Evolutionary conservation across 2,888 invertebrate species (phyloP).

Genomic region (Rapana venosa): DNA sequence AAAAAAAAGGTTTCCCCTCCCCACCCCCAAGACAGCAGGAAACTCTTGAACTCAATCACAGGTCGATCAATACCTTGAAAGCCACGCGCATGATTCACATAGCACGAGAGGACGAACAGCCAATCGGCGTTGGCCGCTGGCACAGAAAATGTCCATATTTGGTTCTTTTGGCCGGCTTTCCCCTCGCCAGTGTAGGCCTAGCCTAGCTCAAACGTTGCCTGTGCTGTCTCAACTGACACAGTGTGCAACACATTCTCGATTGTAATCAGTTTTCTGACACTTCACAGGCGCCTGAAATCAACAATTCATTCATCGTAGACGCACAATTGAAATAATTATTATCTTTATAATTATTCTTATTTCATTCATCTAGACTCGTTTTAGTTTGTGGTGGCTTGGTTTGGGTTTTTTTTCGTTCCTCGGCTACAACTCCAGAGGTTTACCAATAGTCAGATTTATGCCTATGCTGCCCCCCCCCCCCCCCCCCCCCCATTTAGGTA

Average conservation of each 20-base stretch:
- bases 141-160: constrained; percentile 27
- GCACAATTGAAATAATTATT: too few relatives aligned
- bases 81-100: constrained; percentile 24
- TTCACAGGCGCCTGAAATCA: not conserved
- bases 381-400: too few relatives aligned
- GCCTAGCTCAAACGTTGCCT: not conserved
- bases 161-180: not conserved
- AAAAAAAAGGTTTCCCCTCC: too few relatives aligned
- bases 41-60: not conserved
- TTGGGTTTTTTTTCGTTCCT: too few relatives aligned
- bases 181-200: not conserved
- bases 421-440: too few relatives aligned
- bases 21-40: not conserved
- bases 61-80: constrained; percentile 7
- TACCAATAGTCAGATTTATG: too few relatives aligned
- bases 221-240: not conserved
- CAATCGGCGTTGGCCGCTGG: constrained; percentile 4
- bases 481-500: too few relatives aligned
- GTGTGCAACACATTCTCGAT: not conserved
- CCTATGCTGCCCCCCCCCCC: too few relatives aligned
- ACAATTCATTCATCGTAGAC: too few relatives aligned
- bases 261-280: constrained; percentile 7
- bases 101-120: not conserved
- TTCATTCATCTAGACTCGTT: too few relatives aligned
- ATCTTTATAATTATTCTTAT: too few relatives aligned